phyloP scores from a whole-genome alignment of 2,888 invertebrate species.

The Mythimna vitellina region DNA sequence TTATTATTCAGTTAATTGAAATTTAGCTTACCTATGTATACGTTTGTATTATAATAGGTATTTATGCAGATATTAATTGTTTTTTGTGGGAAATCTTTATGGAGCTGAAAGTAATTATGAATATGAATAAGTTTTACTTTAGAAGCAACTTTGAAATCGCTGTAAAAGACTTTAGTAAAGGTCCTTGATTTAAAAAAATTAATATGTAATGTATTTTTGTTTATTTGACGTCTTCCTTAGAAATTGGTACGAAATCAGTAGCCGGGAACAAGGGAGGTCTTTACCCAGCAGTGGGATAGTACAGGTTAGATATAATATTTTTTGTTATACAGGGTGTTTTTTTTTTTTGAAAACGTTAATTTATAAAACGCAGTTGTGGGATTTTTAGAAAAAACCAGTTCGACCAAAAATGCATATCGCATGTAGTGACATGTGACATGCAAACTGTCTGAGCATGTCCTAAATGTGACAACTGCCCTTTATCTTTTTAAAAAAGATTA shows the following conservation, averaged over 20 bases:
- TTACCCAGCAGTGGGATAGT: neutral
- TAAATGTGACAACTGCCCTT: neutral
- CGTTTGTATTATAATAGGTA: no score
- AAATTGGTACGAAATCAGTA: no score
- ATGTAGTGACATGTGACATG: no score
- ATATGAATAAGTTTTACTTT: neutral
- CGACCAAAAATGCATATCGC: neutral
- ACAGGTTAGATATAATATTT: neutral
- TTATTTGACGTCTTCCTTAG: no score
- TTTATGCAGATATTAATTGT: no score
- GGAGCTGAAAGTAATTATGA: neutral
- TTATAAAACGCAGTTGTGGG: neutral
- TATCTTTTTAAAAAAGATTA: neutral
- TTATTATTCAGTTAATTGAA: no score
- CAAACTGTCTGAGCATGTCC: no score
- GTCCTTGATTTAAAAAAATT: no score
- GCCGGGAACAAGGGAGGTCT: no score
- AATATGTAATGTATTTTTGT: neutral
- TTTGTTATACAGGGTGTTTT: neutral
- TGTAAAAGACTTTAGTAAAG: neutral
- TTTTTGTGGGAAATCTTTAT: neutral
- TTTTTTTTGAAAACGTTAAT: neutral
- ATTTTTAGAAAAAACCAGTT: neutral
- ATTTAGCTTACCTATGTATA: no score
- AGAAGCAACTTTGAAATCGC: no score